Base-by-base conservation (phyloP, 2,888 invertebrate species). In the Drosophila mercatorum region DNA sequence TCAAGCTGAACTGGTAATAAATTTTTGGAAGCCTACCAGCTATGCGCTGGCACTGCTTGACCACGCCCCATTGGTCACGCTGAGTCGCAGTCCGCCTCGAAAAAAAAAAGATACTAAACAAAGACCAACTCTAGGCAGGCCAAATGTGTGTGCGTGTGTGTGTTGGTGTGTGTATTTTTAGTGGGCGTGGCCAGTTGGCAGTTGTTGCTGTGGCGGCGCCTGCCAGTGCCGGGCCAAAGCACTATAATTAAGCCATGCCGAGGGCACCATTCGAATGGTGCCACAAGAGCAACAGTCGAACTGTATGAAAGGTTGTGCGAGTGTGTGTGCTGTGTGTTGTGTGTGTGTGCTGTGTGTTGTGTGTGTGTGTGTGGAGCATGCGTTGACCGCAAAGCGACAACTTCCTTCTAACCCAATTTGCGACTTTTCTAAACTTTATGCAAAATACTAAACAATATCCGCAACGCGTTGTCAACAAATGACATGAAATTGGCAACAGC, bases 181-280 rank as follows among this genome's bases (percentile, higher is more conserved):
- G 75, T 55, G 72, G 90, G 80, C 80, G 90, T 88, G 91, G 86
- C 72, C 80, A 76, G 78, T 75, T 87, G 81, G 74, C 69, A 60
- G 72, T 75, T 75, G 77, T 70, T 70, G 81, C 65, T 75, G 67
- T 64, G 65, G 80, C 83, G 75, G 80, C 83, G 84, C 81, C 83
- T 83, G 81, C 71, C 83, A 78, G 71, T 79, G 86, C 84, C 80
- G 88, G 86, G 86, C 75, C 72, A 80, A 89, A 91, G 88, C 90
- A 91, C 92, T 91, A 91, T 91, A 92, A 92, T 92, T 92, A 92
- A 92, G 91, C 88, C 85, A 83, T 88, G 85, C 92, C 83, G 83
- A 89, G 91, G 91, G 91, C 84, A 90, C 77, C 79, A 78, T 55
- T 65, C 67, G 79, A 85, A 78, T 81, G 78, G 66, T 68, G 70